Base-by-base conservation (phyloP, 2,888 invertebrate genomes). In the Acrocyrtus sp. region DNA sequence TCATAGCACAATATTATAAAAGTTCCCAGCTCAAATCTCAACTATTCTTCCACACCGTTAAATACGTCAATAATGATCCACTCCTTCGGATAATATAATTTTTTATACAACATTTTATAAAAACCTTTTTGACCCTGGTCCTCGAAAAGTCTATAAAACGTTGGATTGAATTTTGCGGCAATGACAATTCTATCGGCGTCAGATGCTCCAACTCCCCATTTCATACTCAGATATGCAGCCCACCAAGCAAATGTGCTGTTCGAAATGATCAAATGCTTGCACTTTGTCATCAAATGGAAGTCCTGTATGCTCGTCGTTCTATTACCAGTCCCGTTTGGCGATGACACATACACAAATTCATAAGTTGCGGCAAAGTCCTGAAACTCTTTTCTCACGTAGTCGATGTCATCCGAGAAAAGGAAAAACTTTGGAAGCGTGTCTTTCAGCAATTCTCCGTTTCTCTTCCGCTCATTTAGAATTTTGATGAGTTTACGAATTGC, bases 161-260 rank as follows among this genome's bases (percentile, higher is more conserved):
- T 19, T 12, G 66, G 57, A n/a, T 48, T 43, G 15, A 56, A 66
- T 1, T 29, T 22, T 17, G 68, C 41, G 3, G 60, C 53, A 21
- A 68, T 60, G 3, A 68, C 50, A 50, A 53, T 15, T 51, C 43
- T 68, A 5, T 51, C 24, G 3, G 5, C 8, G 19, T 47, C n/a
- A n/a, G n/a, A n/a, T n/a, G n/a, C n/a, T n/a, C n/a, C n/a, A n/a
- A n/a, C n/a, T n/a, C n/a, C n/a, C n/a, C n/a, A n/a, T 57, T 8
- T n/a, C n/a, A 22, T 22, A 19, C 8, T 58, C 19, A 58, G 43
- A 24, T 58, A 58, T 17, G 58, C 58, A 8, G 58, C 58, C 58
- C 58, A 58, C 58, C 58, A 58, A 15, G 27, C 24, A 21, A 41
- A 58, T 4, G 43, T 43, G 43, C 58, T 58, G 43, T 58, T 58